A percentile compares a stretch with the other conserved stretches of the same genome.
phyloP scores from a whole-genome alignment of 1,140 invertebrate species.

The Heliconius hermathena region DNA sequence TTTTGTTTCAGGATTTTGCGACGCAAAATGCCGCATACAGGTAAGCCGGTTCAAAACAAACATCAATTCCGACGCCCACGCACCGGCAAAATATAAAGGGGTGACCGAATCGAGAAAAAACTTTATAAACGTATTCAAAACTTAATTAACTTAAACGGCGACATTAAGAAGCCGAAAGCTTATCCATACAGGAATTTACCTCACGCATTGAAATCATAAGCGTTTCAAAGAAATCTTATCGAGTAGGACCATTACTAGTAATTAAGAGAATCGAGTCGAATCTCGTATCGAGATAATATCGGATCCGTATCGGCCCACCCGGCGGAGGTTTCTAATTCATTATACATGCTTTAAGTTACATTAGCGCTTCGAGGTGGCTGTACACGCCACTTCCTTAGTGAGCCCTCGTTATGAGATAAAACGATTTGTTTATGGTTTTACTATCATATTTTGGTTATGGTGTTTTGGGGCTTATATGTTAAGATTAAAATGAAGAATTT shows the following conservation, averaged over 20 bases:
- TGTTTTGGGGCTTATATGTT: not conserved
- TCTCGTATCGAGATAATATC: conserved; percentile 61
- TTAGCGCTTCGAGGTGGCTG: conserved; percentile 49
- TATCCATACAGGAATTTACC: conserved; percentile 60
- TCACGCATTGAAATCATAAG: conserved; percentile 79
- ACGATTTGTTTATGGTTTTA: conserved; percentile 17
- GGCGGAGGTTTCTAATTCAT: conserved; percentile 64
- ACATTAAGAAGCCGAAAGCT: conserved; percentile 48
- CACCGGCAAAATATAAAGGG: conserved; percentile 42
- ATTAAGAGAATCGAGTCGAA: conserved; percentile 65
- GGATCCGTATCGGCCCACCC: conserved; percentile 70
- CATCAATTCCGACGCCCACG: conserved; percentile 40
- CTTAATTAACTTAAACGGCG: conserved; percentile 68
- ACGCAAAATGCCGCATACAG: conserved; percentile 67
- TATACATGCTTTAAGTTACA: conserved; percentile 69
- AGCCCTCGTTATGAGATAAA: conserved; percentile 7
- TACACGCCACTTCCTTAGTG: conserved; percentile 33
- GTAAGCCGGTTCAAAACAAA: conserved; percentile 46
- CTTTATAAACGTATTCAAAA: conserved; percentile 47
- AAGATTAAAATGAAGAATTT: not conserved
- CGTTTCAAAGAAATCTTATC: conserved; percentile 77
- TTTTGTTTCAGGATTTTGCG: conserved; percentile 57
- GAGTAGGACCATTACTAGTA: conserved; percentile 68
- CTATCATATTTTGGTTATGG: conserved; percentile 14
- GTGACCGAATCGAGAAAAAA: conserved; percentile 32